Evolutionary conservation across 2,797 vertebrate genomes (phyloP).

Genomic region (Sparus aurata): DNA sequence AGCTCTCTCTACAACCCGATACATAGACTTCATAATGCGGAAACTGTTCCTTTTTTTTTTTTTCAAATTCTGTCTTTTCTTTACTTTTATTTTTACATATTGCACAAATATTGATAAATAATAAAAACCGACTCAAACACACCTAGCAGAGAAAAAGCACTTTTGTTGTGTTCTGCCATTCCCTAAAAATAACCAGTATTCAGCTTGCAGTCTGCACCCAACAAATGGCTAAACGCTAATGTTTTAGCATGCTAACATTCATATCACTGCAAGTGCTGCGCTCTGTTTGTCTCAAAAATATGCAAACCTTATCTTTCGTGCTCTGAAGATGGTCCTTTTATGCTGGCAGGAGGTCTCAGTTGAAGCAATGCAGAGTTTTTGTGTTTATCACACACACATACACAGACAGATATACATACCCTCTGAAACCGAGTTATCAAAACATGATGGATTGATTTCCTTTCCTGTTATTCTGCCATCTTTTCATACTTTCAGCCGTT

Average conservation of each 20-base stretch:
- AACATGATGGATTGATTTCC: background rate
- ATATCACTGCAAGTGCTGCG: background rate
- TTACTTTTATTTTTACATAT: too few species aligned
- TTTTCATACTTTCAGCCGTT: conserved; percentile 9
- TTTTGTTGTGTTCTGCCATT: background rate
- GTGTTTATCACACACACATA: background rate
- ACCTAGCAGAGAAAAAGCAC: background rate
- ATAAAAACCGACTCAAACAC: background rate
- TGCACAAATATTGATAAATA: too few species aligned
- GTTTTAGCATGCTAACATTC: conserved; percentile 4
- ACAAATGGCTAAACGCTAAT: background rate
- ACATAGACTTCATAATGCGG: too few species aligned
- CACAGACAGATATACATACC: background rate
- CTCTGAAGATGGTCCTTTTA: background rate
- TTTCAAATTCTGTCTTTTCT: too few species aligned
- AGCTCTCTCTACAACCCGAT: too few species aligned
- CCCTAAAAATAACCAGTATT: background rate
- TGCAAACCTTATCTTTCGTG: background rate
- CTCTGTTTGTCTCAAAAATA: background rate
- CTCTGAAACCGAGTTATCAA: background rate
- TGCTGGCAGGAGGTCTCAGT: background rate
- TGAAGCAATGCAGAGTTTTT: background rate
- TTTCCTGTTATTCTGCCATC: background rate
- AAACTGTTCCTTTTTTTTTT: too few species aligned
- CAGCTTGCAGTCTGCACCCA: background rate